Conservation (phyloP, 2,888 invertebrate genomes). For the Campopleginae sp. region DNA sequence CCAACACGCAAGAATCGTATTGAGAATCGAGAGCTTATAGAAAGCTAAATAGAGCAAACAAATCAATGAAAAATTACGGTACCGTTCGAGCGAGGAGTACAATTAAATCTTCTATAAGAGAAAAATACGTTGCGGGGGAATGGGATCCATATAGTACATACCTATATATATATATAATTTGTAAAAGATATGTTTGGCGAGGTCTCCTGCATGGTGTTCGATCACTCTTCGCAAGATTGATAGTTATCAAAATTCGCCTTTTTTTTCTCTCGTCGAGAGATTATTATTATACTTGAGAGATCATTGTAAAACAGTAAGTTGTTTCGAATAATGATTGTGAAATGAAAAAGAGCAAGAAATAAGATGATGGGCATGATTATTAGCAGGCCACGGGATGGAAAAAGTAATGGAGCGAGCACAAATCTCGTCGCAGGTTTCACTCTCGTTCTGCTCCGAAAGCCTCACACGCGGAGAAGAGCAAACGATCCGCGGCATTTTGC, state of each 20-base stretch:
- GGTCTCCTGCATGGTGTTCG: slow-evolving; percentile 46
- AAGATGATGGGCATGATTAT: slow-evolving; percentile 17
- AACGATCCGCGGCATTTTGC: slow-evolving; percentile 45
- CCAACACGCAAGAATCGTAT: slow-evolving; percentile 51
- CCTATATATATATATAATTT: background rate
- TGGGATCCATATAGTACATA: background rate
- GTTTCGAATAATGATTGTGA: slow-evolving; percentile 27
- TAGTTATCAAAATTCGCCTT: slow-evolving; percentile 66
- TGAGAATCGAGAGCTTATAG: slow-evolving; percentile 36
- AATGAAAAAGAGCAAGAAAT: background rate
- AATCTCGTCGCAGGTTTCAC: slow-evolving; percentile 45
- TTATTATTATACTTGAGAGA: slow-evolving; percentile 68
- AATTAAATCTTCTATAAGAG: slow-evolving; percentile 50
- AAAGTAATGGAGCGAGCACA: slow-evolving; percentile 22
- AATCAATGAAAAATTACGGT: slow-evolving; percentile 29
- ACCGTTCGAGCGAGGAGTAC: slow-evolving; percentile 36
- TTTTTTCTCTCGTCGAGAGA: slow-evolving; percentile 29
- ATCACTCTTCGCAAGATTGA: slow-evolving; percentile 35
- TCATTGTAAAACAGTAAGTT: slow-evolving; percentile 48
- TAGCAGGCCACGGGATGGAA: slow-evolving; percentile 39
- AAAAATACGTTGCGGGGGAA: background rate
- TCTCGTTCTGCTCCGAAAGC: slow-evolving; percentile 51
- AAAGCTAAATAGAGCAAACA: slow-evolving; percentile 1
- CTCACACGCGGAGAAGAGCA: slow-evolving; percentile 8
- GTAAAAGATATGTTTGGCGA: slow-evolving; percentile 34